phyloP scores from a whole-genome alignment of 2,797 vertebrate genomes.

The Pygocentrus nattereri region DNA sequence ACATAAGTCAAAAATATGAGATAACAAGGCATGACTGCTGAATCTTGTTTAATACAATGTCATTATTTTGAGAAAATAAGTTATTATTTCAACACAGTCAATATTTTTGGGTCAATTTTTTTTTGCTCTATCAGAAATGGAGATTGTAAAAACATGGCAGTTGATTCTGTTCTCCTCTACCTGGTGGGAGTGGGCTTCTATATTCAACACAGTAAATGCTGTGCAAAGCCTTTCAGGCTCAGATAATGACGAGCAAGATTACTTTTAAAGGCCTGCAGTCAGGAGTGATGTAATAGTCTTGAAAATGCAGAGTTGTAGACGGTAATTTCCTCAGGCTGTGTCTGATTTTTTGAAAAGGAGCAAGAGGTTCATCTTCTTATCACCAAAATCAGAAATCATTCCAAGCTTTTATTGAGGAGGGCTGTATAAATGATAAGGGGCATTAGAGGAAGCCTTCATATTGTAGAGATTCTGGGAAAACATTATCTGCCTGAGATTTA shows the following conservation, averaged over 20 bases:
- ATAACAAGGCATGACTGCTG: too few relatives aligned
- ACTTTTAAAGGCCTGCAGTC: not conserved
- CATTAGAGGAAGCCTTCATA: not conserved
- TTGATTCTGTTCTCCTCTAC: too few relatives aligned
- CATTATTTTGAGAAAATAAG: too few relatives aligned
- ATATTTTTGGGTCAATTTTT: too few relatives aligned
- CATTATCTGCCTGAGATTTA: not conserved
- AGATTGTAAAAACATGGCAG: too few relatives aligned
- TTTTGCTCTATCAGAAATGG: too few relatives aligned
- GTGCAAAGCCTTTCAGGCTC: not conserved
- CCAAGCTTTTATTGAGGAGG: not conserved
- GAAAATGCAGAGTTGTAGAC: not conserved
- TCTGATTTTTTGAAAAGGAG: not conserved
- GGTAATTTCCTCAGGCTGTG: not conserved
- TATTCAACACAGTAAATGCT: not conserved
- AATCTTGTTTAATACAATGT: too few relatives aligned
- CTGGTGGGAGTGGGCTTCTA: too few relatives aligned
- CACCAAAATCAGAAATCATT: not conserved
- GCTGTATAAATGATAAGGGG: not conserved
- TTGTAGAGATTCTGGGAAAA: not conserved
- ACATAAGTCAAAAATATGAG: too few relatives aligned
- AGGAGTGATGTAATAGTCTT: conserved; percentile 6
- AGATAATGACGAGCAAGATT: not conserved
- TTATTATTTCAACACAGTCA: too few relatives aligned
- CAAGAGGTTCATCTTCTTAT: not conserved